A percentile compares a stretch with the other conserved stretches of the same genome.
Conservation (phyloP, 2,113 vertebrate genomes). For the Enhydra lutris region DNA sequence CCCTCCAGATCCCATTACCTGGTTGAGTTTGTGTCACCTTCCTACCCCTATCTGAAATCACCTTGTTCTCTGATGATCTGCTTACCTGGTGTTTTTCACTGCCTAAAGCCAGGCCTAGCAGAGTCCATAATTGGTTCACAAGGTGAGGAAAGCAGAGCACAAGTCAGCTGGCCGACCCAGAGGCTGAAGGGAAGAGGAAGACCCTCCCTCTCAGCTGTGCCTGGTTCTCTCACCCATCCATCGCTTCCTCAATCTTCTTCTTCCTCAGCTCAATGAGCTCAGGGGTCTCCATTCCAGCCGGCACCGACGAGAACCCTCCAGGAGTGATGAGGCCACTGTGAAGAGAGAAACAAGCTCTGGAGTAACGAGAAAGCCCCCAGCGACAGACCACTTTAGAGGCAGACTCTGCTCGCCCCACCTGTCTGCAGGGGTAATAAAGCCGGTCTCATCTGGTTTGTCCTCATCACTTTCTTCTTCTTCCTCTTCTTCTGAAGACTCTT, state of each 20-base stretch:
- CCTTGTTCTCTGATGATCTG: background rate
- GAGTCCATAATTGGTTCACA: background rate
- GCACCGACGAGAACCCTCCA: conserved; percentile 93
- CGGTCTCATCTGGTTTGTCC: conserved; percentile 94
- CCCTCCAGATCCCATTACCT: background rate
- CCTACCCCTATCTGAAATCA: background rate
- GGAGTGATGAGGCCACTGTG: conserved; percentile 92
- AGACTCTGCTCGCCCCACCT: conserved; percentile 79
- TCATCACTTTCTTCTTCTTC: conserved; percentile 96
- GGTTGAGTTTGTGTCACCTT: background rate
- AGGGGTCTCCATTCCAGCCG: conserved; percentile 93
- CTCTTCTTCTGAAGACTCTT: conserved; percentile 94
- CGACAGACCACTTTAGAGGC: background rate
- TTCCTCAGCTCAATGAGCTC: conserved; percentile 96
- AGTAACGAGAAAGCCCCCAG: background rate
- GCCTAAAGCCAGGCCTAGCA: background rate
- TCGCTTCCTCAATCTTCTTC: conserved; percentile 96
- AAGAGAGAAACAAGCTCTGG: background rate
- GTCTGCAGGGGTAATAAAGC: conserved; percentile 94
- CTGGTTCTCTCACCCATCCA: conserved; percentile 89
- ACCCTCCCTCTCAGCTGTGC: background rate
- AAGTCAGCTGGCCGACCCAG: background rate
- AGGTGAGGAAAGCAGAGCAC: fast-evolving
- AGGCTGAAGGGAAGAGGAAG: background rate
- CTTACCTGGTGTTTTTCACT: background rate